These are phyloP conservation scores for Lepidurus packardi DNA, from an alignment of 1,140 invertebrate species.

Conservation along the genomic window DNA sequence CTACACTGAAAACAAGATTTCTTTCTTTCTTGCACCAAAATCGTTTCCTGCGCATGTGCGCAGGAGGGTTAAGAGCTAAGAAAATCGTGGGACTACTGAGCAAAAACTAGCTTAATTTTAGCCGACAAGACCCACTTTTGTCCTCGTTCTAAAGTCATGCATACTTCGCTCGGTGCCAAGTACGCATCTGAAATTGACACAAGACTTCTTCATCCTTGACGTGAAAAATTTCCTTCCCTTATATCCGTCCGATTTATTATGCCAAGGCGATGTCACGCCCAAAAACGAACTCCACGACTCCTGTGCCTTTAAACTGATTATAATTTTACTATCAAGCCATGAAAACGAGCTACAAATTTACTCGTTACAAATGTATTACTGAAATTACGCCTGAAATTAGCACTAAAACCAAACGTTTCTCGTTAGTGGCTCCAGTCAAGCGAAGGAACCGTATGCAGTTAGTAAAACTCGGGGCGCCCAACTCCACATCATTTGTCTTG, in stretches of 20 bases:
- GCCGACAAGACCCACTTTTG: background rate
- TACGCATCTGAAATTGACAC: background rate
- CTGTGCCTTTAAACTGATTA: background rate
- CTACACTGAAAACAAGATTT: background rate
- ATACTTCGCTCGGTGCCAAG: background rate
- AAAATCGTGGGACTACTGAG: background rate
- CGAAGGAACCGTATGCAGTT: background rate
- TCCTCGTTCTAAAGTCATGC: background rate
- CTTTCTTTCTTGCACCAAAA: background rate
- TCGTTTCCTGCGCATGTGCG: background rate
- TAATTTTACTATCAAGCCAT: background rate
- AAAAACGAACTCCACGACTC: background rate
- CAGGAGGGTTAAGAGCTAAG: background rate
- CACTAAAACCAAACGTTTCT: background rate
- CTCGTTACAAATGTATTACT: background rate
- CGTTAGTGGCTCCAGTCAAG: background rate
- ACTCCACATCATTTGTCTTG: background rate
- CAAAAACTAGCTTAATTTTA: background rate
- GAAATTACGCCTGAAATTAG: conserved; percentile 4
- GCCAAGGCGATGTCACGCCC: background rate
- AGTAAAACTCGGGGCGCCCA: background rate
- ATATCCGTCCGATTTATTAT: background rate
- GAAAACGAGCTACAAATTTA: background rate
- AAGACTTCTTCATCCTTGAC: conserved; percentile 8
- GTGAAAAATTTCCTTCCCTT: background rate